Evolutionary conservation across 2,797 vertebrate species (phyloP), one percentile per base, ranked within the genome.

Genomic region (Characodon lateralis): DNA sequence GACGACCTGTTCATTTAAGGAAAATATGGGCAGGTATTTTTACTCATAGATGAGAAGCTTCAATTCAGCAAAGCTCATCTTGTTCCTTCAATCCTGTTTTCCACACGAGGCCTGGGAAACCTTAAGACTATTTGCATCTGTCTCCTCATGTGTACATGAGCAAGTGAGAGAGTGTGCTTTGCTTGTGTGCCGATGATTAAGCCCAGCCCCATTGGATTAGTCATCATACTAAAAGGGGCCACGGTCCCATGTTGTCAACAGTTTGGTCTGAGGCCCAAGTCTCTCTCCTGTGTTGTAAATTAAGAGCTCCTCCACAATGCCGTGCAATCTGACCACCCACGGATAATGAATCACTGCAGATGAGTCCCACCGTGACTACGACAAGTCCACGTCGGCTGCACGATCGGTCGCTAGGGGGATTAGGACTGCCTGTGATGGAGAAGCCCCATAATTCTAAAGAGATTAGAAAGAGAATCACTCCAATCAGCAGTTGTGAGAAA

Each of bases 141-240:
- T 81, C 48, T 73, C 61, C 43, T 69, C 75, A 14, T 86, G 41
- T 88, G 76, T 80, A 35, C 71, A 28, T 61, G 53, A 41, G 26
- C 35, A 31, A 1, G 63, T 55, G 71, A 35, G 66, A 41, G 78
- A 73, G 81, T 79, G 75, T 74, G 72, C 76, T 74, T 83, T 84
- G 73, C 86, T 84, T 88, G 86, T 88, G 78, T 61, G 65, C 48
- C 77, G 81, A 86, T 91, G 90, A 89, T 91, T 91, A 93, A 89
- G 48, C 77, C 87, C 75, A 90, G 89, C 80, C 90, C 82, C 18
- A 39, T 81, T 88, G 91, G 89, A 94, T 93, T 91, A 92, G 92
- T 93, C 90, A 90, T 92, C 88, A 88, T 86, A 81, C 91, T 94
- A 91, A 93, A 87, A 92, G 83, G 80, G 88, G 88, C 86, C 82